These are phyloP conservation scores for Dolichopus griseipennis DNA, from an alignment of 2,888 invertebrate genomes.

Conservation along the genomic window DNA sequence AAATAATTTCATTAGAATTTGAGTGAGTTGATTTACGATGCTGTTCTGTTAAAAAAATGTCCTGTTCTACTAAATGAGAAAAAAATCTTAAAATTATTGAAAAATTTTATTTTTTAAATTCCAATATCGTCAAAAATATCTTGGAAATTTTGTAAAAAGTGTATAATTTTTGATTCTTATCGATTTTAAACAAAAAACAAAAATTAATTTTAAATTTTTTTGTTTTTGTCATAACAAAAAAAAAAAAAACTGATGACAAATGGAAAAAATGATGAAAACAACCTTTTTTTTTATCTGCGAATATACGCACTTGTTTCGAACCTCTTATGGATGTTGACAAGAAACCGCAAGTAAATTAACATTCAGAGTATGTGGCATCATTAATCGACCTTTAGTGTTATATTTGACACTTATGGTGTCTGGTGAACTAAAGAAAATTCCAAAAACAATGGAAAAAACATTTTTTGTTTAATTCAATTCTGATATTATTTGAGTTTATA, in stretches of 20 bases:
- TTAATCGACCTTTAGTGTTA: slow-evolving; percentile 4
- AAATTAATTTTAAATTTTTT: background rate
- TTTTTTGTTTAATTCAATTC: background rate
- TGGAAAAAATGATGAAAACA: background rate
- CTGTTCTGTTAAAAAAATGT: too few relatives aligned
- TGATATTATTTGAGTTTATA: too few relatives aligned
- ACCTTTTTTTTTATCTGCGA: background rate
- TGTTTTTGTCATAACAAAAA: background rate
- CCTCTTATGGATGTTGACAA: background rate
- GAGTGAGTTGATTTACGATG: too few relatives aligned
- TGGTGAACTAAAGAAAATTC: background rate
- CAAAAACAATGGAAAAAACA: background rate
- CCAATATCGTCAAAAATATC: too few relatives aligned
- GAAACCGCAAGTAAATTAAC: background rate
- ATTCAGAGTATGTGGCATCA: background rate
- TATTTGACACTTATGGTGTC: background rate
- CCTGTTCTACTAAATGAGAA: too few relatives aligned
- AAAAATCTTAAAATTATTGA: too few relatives aligned
- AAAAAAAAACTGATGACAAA: background rate
- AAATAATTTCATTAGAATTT: too few relatives aligned
- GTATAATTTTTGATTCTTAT: background rate
- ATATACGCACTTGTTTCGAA: background rate
- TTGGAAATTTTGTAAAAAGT: background rate
- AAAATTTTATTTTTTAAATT: too few relatives aligned
- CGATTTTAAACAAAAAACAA: background rate